These are phyloP conservation scores for Dicerorhinus sumatrensis DNA, from an alignment of 2,113 vertebrate species.

Conservation along the genomic window DNA sequence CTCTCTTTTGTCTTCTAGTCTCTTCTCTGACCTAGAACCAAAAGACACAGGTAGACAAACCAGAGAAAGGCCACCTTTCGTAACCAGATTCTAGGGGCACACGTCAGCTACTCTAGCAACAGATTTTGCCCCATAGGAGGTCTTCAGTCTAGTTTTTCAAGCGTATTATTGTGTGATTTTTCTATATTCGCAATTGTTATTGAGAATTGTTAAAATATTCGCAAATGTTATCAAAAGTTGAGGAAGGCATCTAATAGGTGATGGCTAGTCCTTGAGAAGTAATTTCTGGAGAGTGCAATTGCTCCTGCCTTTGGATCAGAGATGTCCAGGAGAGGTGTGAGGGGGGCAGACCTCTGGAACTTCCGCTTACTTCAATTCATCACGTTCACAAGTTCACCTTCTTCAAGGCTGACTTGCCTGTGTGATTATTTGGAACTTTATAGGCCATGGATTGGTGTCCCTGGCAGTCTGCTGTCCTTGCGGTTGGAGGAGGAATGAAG, in stretches of 20 bases:
- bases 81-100: background rate
- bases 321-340: background rate
- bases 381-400: background rate
- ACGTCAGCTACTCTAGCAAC: background rate
- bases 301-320: background rate
- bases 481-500: slow-evolving; percentile 88
- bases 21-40: background rate
- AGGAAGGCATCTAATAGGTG: background rate
- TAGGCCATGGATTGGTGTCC: slow-evolving; percentile 90
- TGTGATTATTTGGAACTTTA: slow-evolving; percentile 5
- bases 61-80: background rate
- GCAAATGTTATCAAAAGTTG: background rate
- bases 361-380: background rate
- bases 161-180: background rate
- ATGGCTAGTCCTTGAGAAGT: background rate
- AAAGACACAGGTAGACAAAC: background rate
- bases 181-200: background rate
- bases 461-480: slow-evolving; percentile 88
- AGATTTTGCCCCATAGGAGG: background rate
- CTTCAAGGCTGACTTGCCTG: background rate
- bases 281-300: background rate
- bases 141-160: background rate
- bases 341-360: background rate
- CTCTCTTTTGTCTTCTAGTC: background rate
- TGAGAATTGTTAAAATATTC: no score